Base-by-base conservation (phyloP, 2,888 invertebrate species). In the Tholera decimalis region DNA sequence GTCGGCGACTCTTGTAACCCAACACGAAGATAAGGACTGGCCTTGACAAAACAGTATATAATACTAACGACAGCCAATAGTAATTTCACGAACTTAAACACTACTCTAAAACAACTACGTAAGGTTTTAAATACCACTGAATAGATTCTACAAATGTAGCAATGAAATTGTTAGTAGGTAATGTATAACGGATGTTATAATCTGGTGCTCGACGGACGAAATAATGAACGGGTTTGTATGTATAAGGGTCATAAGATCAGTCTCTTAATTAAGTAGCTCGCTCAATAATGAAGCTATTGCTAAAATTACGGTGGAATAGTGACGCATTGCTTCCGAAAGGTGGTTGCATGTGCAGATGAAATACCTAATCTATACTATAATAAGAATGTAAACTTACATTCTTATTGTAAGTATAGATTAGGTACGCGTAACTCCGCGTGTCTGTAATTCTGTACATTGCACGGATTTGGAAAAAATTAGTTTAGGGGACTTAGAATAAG, bases 1-100 rank as follows among this genome's bases (percentile, higher is more conserved):
- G 88, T 87, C 92, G 91, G 91, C 88, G 84, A 82, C 88, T 92
- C 87, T 92, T 85, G 93, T 90, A 93, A 94, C 91, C 86, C 73
- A 85, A 93, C 83, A 89, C 91, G 83, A 73, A 88, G 91, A 93
- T 93, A 93, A 91, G 85, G 66, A 73, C 75, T 86, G 86, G 84
- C 91, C 92, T 91, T 92, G 92, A 89, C 87, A 82, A 85, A 87
- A 76, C 73, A 55, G 62, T 66, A 50, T 50, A 53, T 39, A n/a
- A 47, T 41, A 59, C 35, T 68, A 73, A 66, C 67, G 53, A 76
- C 57, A 61, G 46, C 37, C 68, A 58, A 61, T 53, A 59, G 51
- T 80, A 53, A 71, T 55, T 47, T 56, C 43, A 67, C 81, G 76
- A 77, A 77, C 82, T 77, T 58, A 20, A 43, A 70, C 58, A 59